Evolutionary conservation across 2,797 vertebrate species (phyloP), one percentile per base, ranked within the genome.

Genomic region (Buceros bicornis): DNA sequence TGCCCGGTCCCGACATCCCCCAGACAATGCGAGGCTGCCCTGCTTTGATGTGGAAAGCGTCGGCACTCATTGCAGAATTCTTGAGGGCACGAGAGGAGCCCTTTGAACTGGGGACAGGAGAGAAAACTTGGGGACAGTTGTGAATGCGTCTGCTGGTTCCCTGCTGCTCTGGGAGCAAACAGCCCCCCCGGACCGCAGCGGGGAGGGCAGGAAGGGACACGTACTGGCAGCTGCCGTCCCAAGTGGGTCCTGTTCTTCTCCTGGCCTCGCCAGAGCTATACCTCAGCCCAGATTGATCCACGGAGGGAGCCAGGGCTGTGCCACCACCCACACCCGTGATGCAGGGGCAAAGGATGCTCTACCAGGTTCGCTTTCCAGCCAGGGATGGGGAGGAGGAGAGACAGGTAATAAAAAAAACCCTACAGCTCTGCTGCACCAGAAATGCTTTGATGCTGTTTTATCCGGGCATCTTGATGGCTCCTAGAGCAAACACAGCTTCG

Each of bases 91-190:
- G 67, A 94, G 95, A 95, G 94, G 89, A 77, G 17, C 96, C 93
- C 97, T 98, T 98, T 98, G 97, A 98, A 98, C 98, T 97, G 95
- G 91, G 92, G 71, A 56, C 62, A 90, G 91, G 95, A 93, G 94
- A 93, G 97, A 96, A 98, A 97, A 97, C 66, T 91, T 72, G 96
- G 96, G 95, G 95, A 96, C 93, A 80, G 66, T 53, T 95, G 93
- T 92, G 94, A 96, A 93, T 92, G 93, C 87, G 97, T 98, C 98
- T 97, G 96, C 84, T 82, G 94, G 95, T 96, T 96, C 93, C 95
- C 92, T 90, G 95, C 97, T 97, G 96, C 94, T 94, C 80, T 14
- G 31, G 86, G 72, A 67, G 86, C 94, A 66, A 79, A 47, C 42
- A 93, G 90, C 65, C 71, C 57, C 45, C 37, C 37, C 12, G 37